Evolutionary conservation across 2,797 vertebrate species (phyloP).

Genomic region (Buceros bicornis): DNA sequence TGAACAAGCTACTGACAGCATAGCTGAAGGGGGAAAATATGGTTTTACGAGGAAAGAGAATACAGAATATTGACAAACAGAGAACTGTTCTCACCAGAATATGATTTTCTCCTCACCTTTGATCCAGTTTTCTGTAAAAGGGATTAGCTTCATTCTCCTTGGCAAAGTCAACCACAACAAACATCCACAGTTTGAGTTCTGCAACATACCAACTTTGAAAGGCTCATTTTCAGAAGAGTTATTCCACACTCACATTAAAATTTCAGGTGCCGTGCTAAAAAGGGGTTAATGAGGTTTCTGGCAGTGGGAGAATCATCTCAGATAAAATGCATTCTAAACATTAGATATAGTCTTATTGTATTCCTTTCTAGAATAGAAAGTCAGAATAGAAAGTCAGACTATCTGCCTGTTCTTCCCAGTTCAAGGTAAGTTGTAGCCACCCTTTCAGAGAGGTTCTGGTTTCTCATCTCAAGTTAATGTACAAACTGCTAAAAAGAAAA

Average conservation of each 20-base stretch:
- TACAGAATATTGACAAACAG: not conserved
- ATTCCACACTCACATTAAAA: not conserved
- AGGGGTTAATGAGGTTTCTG: not conserved
- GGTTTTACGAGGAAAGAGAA: not conserved
- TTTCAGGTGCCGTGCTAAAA: not conserved
- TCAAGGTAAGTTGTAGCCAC: not conserved
- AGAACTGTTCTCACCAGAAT: not conserved
- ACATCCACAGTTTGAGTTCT: not conserved
- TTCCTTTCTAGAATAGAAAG: not conserved
- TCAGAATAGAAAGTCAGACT: not conserved
- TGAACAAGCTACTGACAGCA: not conserved
- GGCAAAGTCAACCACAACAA: not conserved
- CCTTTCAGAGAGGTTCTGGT: not conserved
- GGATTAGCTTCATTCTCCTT: not conserved
- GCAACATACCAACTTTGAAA: not conserved
- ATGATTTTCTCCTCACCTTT: not conserved
- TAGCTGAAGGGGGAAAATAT: not conserved
- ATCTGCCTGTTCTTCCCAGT: not conserved
- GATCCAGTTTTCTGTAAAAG: not conserved
- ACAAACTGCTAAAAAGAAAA: not conserved
- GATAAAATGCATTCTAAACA: not conserved
- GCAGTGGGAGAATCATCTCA: not conserved
- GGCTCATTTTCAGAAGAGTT: not conserved
- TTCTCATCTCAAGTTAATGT: not conserved
- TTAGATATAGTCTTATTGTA: not conserved